Percentiles rank a stretch among this genome's conserved stretches.
phyloP scores from a whole-genome alignment of 2,888 invertebrate species.

The Cataglyphis livida region DNA sequence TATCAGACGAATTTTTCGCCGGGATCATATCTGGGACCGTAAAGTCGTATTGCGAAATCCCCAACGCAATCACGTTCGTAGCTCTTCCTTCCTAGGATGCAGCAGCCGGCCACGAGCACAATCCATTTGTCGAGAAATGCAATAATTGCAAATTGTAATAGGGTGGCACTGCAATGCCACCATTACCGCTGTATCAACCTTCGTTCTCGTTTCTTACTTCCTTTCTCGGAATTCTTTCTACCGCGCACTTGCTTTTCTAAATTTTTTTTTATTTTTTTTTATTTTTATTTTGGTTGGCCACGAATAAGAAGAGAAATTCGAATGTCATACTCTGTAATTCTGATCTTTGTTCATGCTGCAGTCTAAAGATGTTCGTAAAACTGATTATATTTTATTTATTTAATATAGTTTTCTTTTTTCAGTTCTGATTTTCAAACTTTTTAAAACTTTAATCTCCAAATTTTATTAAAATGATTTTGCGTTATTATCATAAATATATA shows the following conservation, averaged over 20 bases:
- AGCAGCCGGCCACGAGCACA: constrained; percentile 57
- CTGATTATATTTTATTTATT: constrained; percentile 3
- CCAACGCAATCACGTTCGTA: constrained; percentile 69
- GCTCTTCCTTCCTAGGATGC: constrained; percentile 60
- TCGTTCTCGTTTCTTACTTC: constrained; percentile 54
- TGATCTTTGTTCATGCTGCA: constrained; percentile 12
- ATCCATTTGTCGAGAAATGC: constrained; percentile 82
- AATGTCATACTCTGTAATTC: not conserved
- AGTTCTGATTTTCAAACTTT: not conserved
- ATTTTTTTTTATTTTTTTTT: not conserved
- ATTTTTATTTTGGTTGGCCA: not conserved
- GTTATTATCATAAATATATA: not conserved
- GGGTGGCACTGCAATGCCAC: constrained; percentile 76
- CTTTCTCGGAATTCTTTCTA: constrained; percentile 45
- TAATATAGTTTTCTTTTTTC: not conserved
- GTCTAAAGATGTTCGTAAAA: not conserved
- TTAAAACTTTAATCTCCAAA: not conserved
- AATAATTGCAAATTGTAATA: constrained; percentile 85
- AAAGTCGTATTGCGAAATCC: constrained; percentile 62
- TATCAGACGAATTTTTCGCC: constrained; percentile 44
- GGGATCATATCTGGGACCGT: constrained; percentile 59
- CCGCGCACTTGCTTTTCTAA: not conserved
- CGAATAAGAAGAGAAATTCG: not conserved
- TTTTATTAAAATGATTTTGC: not conserved
- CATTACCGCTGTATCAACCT: constrained; percentile 80